Base-by-base conservation (phyloP, 37 sponge, comb jelly and placozoan species). In the Cliona cf. orientalis region DNA sequence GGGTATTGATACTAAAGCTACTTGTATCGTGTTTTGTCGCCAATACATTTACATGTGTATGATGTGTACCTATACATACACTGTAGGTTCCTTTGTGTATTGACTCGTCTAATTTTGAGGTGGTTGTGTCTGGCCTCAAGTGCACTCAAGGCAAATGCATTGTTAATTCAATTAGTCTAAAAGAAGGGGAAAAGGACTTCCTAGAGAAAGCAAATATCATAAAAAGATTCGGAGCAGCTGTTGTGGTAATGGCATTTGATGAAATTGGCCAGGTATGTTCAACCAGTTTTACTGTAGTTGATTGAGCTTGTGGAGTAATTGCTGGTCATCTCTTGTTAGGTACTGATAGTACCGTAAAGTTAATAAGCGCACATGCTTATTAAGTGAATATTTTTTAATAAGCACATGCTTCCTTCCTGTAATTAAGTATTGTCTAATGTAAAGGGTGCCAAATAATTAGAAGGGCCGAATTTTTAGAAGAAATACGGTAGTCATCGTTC, bases 161-260 rank as follows among this genome's bases (percentile, higher is more conserved):
- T 53, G 99, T 99, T 22, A 99, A 99, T 84, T 94, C 95, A 25
- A 92, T 99, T 68, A 99, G 97, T 68, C 49, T 99, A 66, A 99
- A 99, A 71, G 99, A 99, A 58, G 99, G 99, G 22, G 97, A 94
- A 42, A 90, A 87, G 46, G 99, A 96, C 59, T 99, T 99, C 71
- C 58, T 99, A 5, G 65, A 83, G 26, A 96, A 96, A 79, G 97
- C 99, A 2, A 75, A 38, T 29, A 31, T 77, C 3, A 71, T 99
- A 36, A 89, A 90, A 57, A 72, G 89, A 25, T 96, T 83, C 75
- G 99, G 99, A 64, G 99, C 95, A 34, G 99, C 99, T 42, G 93
- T 94, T 23, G 97, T 99, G 2, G 89, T 99, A 25, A 99, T 99
- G 99, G 99, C 99, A 3, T 96, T 99, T 76, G 99, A 99, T 79